Conservation (phyloP, 2,797 vertebrate species). For the Salarias fasciatus region DNA sequence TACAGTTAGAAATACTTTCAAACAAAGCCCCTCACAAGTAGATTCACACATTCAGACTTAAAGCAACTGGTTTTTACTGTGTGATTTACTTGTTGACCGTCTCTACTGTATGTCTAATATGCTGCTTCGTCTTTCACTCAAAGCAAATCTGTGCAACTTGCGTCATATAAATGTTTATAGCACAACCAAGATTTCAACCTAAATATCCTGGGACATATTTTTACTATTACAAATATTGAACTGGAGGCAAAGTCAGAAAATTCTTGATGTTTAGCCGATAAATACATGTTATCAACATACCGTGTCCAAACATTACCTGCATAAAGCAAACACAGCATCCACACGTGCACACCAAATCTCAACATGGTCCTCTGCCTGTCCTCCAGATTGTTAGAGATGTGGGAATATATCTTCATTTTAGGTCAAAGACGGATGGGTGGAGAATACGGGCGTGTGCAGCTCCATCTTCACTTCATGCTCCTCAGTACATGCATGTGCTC, state of each 20-base stretch:
- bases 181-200: too few relatives aligned
- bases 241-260: neutral
- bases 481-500: constrained; percentile 44
- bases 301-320: constrained; percentile 73
- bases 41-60: neutral
- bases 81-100: too few relatives aligned
- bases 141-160: too few relatives aligned
- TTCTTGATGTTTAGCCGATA: too few relatives aligned
- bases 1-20: neutral
- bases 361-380: constrained; percentile 68
- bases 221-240: too few relatives aligned
- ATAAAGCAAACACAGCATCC: constrained; percentile 71
- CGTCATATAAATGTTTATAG: too few relatives aligned
- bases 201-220: too few relatives aligned
- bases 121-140: too few relatives aligned
- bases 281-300: neutral
- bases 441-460: constrained; percentile 25
- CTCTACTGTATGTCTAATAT: too few relatives aligned
- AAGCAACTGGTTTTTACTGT: neutral
- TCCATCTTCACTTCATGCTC: constrained; percentile 62
- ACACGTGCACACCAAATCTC: constrained; percentile 52
- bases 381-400: constrained; percentile 34
- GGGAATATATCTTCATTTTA: constrained; percentile 44
- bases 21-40: neutral
- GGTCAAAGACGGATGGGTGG: constrained; percentile 21